Base-by-base conservation (phyloP, 2,113 vertebrate genomes). In the Leptobrachium leishanense region DNA sequence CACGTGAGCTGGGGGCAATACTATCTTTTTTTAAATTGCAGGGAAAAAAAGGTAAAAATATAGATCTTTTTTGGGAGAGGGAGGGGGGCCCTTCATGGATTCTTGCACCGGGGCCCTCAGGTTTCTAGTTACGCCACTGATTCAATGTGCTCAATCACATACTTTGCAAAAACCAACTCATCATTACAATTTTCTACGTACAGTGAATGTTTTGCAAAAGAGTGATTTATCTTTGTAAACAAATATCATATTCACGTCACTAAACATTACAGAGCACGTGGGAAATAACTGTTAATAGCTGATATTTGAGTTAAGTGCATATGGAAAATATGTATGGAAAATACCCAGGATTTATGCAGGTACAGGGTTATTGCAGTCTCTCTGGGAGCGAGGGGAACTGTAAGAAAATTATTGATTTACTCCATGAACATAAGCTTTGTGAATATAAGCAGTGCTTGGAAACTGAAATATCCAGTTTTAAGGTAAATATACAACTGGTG, bases 211-310 rank as follows among this genome's bases (percentile, higher is more conserved):
- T 43, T 62, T 43, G 72, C n/a, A 57, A 65, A 43, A 40, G 46
- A 57, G 40, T 76, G 65, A 76, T 76, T 76, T 76, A 76, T 76
- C 41, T 42, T 44, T 57, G 40, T 10, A 42, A 76, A 41, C 15
- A 2, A 55, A 68, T 76, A 46, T 15, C 46, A 57, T 76, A 43
- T 68, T 68, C 74, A 55, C 40, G 67, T 75, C 50, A 43, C 64
- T 40, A 68, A 41, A 76, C 39, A 46, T 76, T 76, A 68, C 50
- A 31, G 65, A 76, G 39, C 74, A 41, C 55, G 46, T 68, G 75
- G 65, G 75, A 76, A 76, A 75, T 75, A 46, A 43, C 39, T 31
- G 75, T 20, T 68, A 76, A 42, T 54, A 40, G 10, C 44, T 76
- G 65, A 68, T 53, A 68, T 39, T 68, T 75, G 31, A 42, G 63